Conservation (phyloP, 1,140 invertebrate species). For the Tenebrio molitor region DNA sequence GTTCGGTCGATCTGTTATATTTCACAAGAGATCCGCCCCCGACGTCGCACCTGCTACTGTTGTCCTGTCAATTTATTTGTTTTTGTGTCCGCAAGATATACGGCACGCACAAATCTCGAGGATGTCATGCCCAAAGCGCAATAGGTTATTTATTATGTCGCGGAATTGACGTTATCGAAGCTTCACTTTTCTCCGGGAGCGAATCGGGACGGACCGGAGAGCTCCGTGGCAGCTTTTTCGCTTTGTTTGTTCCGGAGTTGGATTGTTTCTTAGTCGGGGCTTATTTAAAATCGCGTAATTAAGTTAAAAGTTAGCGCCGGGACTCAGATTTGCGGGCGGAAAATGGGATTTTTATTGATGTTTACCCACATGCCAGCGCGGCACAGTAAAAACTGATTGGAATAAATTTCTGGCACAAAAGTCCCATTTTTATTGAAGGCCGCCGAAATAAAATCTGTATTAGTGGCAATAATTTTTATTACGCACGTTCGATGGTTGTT, state of each 20-base stretch:
- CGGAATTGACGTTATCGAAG: background rate
- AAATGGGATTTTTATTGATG: conserved; percentile 19
- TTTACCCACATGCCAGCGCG: conserved; percentile 14
- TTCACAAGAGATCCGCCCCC: conserved; percentile 11
- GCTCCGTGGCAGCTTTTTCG: too few relatives aligned
- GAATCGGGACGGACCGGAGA: too few relatives aligned
- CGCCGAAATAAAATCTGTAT: conserved; percentile 16
- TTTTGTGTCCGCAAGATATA: conserved; percentile 20
- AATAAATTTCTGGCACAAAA: conserved; percentile 12
- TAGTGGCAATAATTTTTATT: conserved; percentile 15
- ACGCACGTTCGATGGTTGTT: background rate
- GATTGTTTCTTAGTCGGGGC: too few relatives aligned
- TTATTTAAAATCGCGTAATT: conserved; percentile 22
- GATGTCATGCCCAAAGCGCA: conserved; percentile 1
- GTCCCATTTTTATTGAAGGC: background rate
- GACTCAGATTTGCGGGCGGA: background rate
- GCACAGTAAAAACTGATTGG: background rate
- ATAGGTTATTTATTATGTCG: conserved; percentile 21
- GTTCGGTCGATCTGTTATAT: conserved; percentile 16
- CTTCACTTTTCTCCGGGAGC: background rate
- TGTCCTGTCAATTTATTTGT: conserved; percentile 36
- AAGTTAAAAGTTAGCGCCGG: conserved; percentile 28
- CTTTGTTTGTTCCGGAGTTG: background rate
- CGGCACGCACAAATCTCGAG: conserved; percentile 8
- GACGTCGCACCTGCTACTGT: conserved; percentile 4